A percentile compares a stretch with the other conserved stretches of the same genome.
phyloP scores from a whole-genome alignment of 2,797 vertebrate species.

The Lepilemur septentrionalis region DNA sequence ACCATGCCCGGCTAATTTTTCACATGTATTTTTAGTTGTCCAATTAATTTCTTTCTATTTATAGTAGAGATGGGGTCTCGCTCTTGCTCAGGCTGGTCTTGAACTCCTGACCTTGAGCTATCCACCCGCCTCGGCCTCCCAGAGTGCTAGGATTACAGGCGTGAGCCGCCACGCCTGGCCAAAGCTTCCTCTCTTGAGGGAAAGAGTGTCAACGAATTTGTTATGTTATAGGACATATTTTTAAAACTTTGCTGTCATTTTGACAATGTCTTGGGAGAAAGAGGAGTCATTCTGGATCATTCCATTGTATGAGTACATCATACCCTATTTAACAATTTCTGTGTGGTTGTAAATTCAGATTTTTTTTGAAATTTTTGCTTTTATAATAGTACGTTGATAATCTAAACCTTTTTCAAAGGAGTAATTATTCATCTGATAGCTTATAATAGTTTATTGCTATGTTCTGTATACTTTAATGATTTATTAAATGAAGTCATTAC shows the following conservation, averaged over 20 bases:
- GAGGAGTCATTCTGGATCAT: background rate
- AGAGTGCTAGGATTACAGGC: no score
- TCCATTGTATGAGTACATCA: background rate
- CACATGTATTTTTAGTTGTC: no score
- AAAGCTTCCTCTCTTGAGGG: background rate
- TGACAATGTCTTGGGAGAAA: background rate
- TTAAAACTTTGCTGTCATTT: background rate
- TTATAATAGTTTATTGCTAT: background rate
- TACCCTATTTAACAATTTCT: background rate
- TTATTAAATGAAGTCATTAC: slow-evolving; percentile 5
- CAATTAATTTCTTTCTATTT: no score
- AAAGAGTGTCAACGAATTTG: background rate
- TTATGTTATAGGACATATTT: background rate
- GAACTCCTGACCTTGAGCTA: no score
- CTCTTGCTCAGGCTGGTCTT: no score
- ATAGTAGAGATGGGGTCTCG: no score
- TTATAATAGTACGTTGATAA: background rate
- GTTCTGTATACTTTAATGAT: background rate
- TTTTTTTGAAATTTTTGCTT: slow-evolving; percentile 14
- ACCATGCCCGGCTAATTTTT: no score
- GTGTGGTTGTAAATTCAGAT: background rate
- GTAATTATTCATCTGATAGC: background rate
- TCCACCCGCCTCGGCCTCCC: no score
- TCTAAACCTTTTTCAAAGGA: background rate
- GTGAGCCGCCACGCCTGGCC: no score